Percentiles rank a stretch among this genome's conserved stretches.
Evolutionary conservation across 2,113 vertebrate genomes (phyloP).

Genomic region (Leptosomus discolor): DNA sequence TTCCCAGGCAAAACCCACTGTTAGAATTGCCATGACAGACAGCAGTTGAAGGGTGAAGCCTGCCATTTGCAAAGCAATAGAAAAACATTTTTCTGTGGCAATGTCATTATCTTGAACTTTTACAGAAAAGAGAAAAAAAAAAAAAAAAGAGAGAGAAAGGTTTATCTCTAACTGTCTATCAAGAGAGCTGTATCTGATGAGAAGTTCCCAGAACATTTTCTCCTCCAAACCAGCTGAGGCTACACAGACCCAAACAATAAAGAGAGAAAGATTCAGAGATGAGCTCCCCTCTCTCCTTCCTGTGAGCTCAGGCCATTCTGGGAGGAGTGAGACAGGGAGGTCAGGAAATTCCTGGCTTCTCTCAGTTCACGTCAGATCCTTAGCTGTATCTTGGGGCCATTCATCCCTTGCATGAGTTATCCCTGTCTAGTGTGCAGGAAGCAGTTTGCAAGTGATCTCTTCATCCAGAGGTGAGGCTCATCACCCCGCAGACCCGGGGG

Average conservation of each 20-base stretch:
- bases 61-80: constrained; percentile 26
- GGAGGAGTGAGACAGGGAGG: constrained; percentile 54
- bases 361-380: constrained; percentile 40
- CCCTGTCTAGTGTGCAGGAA: constrained; percentile 8
- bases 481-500: neutral
- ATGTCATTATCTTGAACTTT: constrained; percentile 65
- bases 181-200: constrained; percentile 58
- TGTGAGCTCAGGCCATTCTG: constrained; percentile 51
- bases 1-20: constrained; percentile 13
- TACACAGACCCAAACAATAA: constrained; percentile 25
- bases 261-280: constrained; percentile 45
- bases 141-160: neutral
- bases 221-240: constrained; percentile 47
- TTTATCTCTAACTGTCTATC: constrained; percentile 63
- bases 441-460: neutral
- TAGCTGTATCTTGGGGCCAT: constrained; percentile 47
- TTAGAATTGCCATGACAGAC: constrained; percentile 40
- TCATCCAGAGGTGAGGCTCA: neutral
- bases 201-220: constrained; percentile 65
- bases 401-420: constrained; percentile 54
- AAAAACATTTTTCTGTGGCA: constrained; percentile 55
- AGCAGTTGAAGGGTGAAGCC: constrained; percentile 27
- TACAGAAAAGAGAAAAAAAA: constrained; percentile 5
- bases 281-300: constrained; percentile 43
- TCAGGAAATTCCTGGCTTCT: constrained; percentile 66